phyloP scores from a whole-genome alignment of 2,888 invertebrate species.

The Ormyrus nitidulus region DNA sequence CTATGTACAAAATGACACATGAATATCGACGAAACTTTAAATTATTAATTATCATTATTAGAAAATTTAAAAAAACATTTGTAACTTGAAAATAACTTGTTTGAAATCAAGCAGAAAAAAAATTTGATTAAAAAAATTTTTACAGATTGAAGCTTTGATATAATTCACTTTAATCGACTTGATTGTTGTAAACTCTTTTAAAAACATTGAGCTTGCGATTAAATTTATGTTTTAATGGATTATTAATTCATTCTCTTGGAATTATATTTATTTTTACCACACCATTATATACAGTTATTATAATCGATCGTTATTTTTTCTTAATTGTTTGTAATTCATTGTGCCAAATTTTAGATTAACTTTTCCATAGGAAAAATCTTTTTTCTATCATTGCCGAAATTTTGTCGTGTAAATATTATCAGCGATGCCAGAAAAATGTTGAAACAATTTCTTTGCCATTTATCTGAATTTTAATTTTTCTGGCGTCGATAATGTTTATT shows the following conservation, averaged over 20 bases:
- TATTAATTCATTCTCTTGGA: neutral
- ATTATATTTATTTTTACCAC: constrained; percentile 41
- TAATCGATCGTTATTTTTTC: constrained; percentile 36
- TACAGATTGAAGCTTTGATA: too few relatives aligned
- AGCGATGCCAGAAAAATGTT: constrained; percentile 49
- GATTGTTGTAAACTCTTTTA: too few relatives aligned
- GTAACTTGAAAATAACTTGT: too few relatives aligned
- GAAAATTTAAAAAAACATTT: constrained; percentile 28
- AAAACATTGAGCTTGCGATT: too few relatives aligned
- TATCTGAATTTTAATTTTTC: constrained; percentile 36
- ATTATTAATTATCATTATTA: constrained; percentile 6
- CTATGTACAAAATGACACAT: constrained; percentile 9
- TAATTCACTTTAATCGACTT: too few relatives aligned
- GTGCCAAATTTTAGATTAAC: constrained; percentile 45
- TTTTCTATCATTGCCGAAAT: constrained; percentile 52
- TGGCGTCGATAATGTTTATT: constrained; percentile 27
- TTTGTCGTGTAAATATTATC: constrained; percentile 28
- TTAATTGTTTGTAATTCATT: constrained; percentile 37
- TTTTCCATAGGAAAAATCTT: constrained; percentile 56
- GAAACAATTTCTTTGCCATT: constrained; percentile 43
- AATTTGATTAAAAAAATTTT: too few relatives aligned
- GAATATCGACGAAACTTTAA: neutral
- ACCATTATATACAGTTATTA: constrained; percentile 43
- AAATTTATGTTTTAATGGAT: too few relatives aligned
- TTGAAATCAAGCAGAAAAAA: too few relatives aligned